Evolutionary conservation across 2,888 invertebrate genomes (phyloP).

Genomic region (Hirtodrosophila cameraria): DNA sequence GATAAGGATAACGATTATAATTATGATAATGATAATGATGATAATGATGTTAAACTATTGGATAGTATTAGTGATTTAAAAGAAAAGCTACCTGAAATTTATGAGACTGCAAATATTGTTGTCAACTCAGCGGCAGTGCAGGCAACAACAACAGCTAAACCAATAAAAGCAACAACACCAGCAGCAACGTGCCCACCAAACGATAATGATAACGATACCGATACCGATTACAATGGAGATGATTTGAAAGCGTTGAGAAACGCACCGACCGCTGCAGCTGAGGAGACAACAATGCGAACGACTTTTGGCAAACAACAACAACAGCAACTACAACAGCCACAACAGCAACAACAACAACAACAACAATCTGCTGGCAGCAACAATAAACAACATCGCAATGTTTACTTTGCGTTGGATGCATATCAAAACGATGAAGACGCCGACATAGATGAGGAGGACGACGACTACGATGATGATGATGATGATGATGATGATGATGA

Average conservation of each 20-base stretch:
- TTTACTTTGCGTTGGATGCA: constrained; percentile 71
- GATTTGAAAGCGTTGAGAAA: constrained; percentile 45
- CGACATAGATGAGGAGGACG: constrained; percentile 59
- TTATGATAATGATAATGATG: constrained; percentile 29
- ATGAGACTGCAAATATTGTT: constrained; percentile 83
- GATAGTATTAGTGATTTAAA: constrained; percentile 84
- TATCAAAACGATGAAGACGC: constrained; percentile 74
- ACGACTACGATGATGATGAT: constrained; percentile 52
- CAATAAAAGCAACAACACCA: constrained; percentile 41
- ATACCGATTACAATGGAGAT: constrained; percentile 34
- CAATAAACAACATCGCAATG: constrained; percentile 65
- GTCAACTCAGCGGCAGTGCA: constrained; percentile 76
- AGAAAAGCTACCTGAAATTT: constrained; percentile 83
- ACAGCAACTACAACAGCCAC: constrained; percentile 40
- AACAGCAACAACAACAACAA: constrained; percentile 45
- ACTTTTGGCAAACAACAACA: constrained; percentile 72
- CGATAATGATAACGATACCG: constrained; percentile 51
- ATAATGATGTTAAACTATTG: constrained; percentile 77
- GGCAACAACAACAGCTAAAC: constrained; percentile 30
- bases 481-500: constrained; percentile 52
- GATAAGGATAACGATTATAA: constrained; percentile 46
- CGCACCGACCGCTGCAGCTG: constrained; percentile 52
- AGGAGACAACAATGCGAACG: constrained; percentile 79
- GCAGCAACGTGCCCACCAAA: constrained; percentile 77
- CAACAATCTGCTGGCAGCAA: constrained; percentile 35